phyloP scores from a whole-genome alignment of 2,888 invertebrate genomes.

The Poecilobothrus nobilitatus region DNA sequence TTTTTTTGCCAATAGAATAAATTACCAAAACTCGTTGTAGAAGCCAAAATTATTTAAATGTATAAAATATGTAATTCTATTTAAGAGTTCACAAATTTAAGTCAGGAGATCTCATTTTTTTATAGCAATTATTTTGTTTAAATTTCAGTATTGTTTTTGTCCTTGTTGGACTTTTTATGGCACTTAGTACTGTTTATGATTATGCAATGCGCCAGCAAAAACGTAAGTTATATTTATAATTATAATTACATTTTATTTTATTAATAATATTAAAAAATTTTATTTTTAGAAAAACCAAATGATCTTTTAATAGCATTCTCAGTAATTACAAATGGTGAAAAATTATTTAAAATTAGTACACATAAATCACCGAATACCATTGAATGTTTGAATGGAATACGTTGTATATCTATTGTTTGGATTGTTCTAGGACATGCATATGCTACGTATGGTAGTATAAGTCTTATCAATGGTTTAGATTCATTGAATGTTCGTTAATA shows the following conservation, averaged over 20 bases:
- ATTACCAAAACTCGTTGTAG: too few species aligned
- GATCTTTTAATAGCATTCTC: constrained; percentile 17
- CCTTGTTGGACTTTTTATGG: constrained; percentile 11
- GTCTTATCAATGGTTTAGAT: not conserved
- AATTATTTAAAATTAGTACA: constrained; percentile 21
- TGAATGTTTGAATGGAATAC: constrained; percentile 42
- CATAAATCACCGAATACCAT: constrained; percentile 29
- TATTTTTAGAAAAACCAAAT: constrained; percentile 11
- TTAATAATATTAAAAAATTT: not conserved
- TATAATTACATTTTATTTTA: not conserved
- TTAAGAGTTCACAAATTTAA: too few species aligned
- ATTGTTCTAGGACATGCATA: constrained; percentile 38
- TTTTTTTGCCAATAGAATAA: too few species aligned
- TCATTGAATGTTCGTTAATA: not conserved
- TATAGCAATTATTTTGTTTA: not conserved
- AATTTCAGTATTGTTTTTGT: constrained; percentile 10
- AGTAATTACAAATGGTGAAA: constrained; percentile 16
- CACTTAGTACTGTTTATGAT: not conserved
- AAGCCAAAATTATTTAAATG: too few species aligned
- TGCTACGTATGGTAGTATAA: not conserved
- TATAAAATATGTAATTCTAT: too few species aligned
- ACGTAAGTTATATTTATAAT: not conserved
- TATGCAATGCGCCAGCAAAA: not conserved
- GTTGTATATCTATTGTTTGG: constrained; percentile 44
- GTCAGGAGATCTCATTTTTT: too few species aligned